phyloP scores from a whole-genome alignment of 2,797 vertebrate species.

The Mionectes olivaceus region DNA sequence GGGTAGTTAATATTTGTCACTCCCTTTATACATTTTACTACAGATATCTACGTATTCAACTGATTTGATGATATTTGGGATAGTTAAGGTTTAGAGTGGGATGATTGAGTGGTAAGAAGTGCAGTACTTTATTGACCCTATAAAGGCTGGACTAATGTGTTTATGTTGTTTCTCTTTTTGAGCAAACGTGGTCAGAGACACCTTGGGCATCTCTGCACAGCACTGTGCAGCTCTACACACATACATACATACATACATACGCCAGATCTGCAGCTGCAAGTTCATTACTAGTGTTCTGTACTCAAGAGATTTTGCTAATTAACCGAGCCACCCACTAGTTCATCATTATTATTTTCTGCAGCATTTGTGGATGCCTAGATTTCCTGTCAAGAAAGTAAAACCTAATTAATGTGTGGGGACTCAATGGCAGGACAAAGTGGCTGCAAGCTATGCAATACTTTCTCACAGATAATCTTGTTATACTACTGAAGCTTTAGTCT shows the following conservation, averaged over 20 bases:
- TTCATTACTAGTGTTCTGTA: neutral
- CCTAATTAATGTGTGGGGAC: neutral
- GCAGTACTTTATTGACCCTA: neutral
- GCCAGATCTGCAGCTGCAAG: neutral
- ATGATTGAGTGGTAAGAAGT: neutral
- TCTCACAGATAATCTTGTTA: neutral
- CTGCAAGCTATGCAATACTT: neutral
- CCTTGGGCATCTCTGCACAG: neutral
- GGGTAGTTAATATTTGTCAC: neutral
- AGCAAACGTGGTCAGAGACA: neutral
- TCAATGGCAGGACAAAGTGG: neutral
- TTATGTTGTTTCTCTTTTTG: neutral
- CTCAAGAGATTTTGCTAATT: neutral
- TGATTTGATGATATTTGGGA: neutral
- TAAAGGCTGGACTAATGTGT: neutral
- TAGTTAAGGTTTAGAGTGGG: neutral
- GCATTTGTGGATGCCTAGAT: neutral
- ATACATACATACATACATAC: no score
- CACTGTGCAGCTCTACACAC: neutral
- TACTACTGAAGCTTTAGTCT: neutral
- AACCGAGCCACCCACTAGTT: slow-evolving; percentile 1
- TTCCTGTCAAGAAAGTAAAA: slow-evolving; percentile 12
- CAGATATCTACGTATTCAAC: neutral
- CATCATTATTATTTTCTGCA: neutral
- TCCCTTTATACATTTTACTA: neutral